These are phyloP conservation scores for Sciurus vulgaris DNA, from an alignment of 2,797 vertebrate species.

Conservation along the genomic window DNA sequence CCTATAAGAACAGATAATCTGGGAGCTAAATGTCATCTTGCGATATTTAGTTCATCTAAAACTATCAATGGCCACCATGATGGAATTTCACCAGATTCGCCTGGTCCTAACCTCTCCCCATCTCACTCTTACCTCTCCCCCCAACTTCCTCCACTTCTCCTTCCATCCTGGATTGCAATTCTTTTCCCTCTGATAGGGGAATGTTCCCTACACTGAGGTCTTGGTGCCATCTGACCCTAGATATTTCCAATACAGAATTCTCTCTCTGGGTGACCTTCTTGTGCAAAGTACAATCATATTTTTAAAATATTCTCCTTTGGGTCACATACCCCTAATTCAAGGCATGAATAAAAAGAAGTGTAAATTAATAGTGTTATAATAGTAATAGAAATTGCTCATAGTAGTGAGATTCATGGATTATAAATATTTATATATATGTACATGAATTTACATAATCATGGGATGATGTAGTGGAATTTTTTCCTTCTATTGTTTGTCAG, in stretches of 20 bases:
- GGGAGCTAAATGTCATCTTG: background rate
- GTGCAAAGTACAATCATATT: constrained; percentile 35
- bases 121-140: background rate
- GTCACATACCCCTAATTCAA: constrained; percentile 5
- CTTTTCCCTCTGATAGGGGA: background rate
- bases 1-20: background rate
- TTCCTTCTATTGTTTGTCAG: background rate
- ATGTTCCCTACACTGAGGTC: background rate
- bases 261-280: constrained; percentile 1
- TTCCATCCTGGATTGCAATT: background rate
- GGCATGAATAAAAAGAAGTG: background rate
- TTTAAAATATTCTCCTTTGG: background rate
- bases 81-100: background rate
- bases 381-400: constrained; percentile 16
- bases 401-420: background rate
- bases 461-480: background rate
- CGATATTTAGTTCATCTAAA: background rate
- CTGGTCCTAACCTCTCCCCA: background rate
- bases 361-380: constrained; percentile 5
- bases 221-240: background rate
- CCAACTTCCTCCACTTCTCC: background rate
- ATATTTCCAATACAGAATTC: constrained; percentile 36
- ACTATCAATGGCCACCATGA: fast-evolving
- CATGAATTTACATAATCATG: background rate
- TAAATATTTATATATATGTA: background rate